These are phyloP conservation scores for Rousettus leschenaultii DNA, from an alignment of 2,113 vertebrate species.

Conservation along the genomic window DNA sequence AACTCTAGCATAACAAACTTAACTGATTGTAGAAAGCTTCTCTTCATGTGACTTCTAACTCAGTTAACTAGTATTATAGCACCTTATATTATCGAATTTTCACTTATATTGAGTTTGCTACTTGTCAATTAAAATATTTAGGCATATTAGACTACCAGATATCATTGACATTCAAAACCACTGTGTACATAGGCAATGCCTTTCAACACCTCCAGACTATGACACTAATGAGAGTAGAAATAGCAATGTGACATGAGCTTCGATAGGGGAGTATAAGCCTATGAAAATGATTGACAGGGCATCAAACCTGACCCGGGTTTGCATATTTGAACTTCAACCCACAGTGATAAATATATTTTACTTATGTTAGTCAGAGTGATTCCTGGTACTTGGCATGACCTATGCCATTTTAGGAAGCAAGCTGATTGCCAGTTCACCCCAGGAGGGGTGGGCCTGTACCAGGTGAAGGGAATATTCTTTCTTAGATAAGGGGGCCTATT, in stretches of 20 bases:
- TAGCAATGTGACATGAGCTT: background rate
- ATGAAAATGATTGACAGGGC: background rate
- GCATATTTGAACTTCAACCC: background rate
- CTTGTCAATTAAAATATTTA: constrained; percentile 23
- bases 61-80: background rate
- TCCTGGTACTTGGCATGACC: background rate
- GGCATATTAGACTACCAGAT: background rate
- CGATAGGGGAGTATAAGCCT: background rate
- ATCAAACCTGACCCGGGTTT: background rate
- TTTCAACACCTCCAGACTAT: background rate
- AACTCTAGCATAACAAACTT: background rate
- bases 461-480: background rate
- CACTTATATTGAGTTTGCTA: background rate
- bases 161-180: background rate
- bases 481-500: background rate
- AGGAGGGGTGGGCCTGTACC: background rate
- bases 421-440: background rate
- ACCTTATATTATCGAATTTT: background rate
- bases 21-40: background rate
- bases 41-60: background rate
- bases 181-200: background rate
- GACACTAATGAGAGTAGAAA: background rate
- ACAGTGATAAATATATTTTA: background rate
- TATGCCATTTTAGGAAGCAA: background rate
- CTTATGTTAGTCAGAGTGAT: background rate